Evolutionary conservation across 1,140 invertebrate genomes (phyloP).

Genomic region (Ylistrum balloti): DNA sequence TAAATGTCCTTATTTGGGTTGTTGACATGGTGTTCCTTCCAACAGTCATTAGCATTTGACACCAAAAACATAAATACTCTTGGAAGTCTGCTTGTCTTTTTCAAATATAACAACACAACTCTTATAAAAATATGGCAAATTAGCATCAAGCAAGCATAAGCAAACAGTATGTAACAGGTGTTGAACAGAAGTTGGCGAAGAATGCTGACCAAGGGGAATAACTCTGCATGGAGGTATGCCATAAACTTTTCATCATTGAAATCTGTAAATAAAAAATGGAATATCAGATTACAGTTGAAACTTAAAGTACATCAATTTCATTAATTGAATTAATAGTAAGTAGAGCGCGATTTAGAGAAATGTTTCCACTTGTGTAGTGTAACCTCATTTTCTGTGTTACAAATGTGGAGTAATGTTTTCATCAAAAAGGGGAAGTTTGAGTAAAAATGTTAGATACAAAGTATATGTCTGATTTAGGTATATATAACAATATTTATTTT

Average conservation of each 20-base stretch:
- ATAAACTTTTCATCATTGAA: slow-evolving; percentile 59
- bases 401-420: no score
- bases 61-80: slow-evolving; percentile 68
- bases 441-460: no score
- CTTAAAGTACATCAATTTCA: no score
- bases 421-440: no score
- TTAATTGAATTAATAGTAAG: no score
- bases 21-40: slow-evolving; percentile 48
- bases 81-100: slow-evolving; percentile 66
- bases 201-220: slow-evolving; percentile 67
- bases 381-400: no score
- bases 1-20: slow-evolving; percentile 61
- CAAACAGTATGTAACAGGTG: slow-evolving; percentile 60
- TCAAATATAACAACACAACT: slow-evolving; percentile 65
- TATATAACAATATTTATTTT: no score
- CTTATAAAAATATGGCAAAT: slow-evolving; percentile 65
- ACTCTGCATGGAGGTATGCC: slow-evolving; percentile 64
- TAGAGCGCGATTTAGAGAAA: no score
- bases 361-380: no score
- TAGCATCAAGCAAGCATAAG: slow-evolving; percentile 60
- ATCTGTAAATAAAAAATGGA: slow-evolving; percentile 59
- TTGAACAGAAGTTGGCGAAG: slow-evolving; percentile 61
- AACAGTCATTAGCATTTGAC: slow-evolving; percentile 66
- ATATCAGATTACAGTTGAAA: not conserved
- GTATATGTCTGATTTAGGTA: no score